These are phyloP conservation scores for Hirundo rustica DNA, from an alignment of 2,797 vertebrate species.

Conservation along the genomic window DNA sequence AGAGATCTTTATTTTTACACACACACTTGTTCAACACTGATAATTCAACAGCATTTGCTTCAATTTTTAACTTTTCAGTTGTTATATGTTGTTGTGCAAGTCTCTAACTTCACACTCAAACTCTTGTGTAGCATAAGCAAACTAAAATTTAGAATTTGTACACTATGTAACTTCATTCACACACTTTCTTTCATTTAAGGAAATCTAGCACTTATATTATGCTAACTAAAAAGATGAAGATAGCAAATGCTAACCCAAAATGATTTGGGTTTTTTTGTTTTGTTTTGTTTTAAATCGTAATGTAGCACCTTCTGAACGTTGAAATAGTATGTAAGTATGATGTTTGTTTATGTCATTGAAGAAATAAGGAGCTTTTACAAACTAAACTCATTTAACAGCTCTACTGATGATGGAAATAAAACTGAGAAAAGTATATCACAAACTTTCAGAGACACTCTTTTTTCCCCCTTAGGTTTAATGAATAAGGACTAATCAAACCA, in stretches of 20 bases:
- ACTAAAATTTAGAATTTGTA: neutral
- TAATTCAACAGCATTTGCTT: neutral
- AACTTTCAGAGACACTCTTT: rapidly evolving
- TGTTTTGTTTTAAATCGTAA: neutral
- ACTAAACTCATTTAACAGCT: neutral
- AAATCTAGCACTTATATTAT: neutral
- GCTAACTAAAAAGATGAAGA: neutral
- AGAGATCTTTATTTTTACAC: neutral
- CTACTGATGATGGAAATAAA: neutral
- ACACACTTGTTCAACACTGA: neutral
- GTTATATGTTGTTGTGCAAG: neutral
- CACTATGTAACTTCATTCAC: neutral
- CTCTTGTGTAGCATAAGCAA: neutral
- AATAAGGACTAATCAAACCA: neutral
- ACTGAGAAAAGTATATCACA: neutral
- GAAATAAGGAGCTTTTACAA: neutral
- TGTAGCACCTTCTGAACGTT: neutral
- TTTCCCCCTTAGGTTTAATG: neutral
- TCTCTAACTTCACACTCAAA: neutral
- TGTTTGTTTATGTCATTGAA: neutral
- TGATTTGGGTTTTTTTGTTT: neutral
- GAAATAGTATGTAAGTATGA: neutral
- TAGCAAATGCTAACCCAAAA: neutral
- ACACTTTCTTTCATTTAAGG: neutral
- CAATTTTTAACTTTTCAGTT: neutral